Conservation (phyloP, 2,113 vertebrate genomes). For the Eurystomus gularis region DNA sequence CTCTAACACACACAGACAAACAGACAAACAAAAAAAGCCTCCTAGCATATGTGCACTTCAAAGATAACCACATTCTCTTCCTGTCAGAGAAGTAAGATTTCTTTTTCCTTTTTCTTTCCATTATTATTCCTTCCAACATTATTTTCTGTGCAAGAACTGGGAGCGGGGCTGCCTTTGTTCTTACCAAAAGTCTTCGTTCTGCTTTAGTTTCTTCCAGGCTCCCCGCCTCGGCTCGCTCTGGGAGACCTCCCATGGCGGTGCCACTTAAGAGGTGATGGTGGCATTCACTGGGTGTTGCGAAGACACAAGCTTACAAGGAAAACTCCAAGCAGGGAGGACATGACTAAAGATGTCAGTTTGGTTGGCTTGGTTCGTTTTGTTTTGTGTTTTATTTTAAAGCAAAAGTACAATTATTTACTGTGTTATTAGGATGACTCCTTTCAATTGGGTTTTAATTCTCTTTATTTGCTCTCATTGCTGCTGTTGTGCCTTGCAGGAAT, state of each 20-base stretch:
- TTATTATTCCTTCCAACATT: constrained; percentile 68
- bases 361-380: constrained; percentile 53
- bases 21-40: constrained; percentile 65
- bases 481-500: constrained; percentile 74
- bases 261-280: constrained; percentile 62
- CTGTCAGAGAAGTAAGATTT: constrained; percentile 41
- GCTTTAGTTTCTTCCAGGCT: constrained; percentile 65
- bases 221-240: constrained; percentile 62
- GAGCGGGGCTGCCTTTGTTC: constrained; percentile 64
- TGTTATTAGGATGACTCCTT: constrained; percentile 76
- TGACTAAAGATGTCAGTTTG: constrained; percentile 63
- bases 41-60: constrained; percentile 67
- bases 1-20: constrained; percentile 62
- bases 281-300: constrained; percentile 69
- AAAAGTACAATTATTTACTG: constrained; percentile 74
- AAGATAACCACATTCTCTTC: constrained; percentile 69
- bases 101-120: constrained; percentile 20
- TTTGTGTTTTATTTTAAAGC: constrained; percentile 71
- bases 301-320: constrained; percentile 73
- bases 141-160: constrained; percentile 58
- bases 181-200: constrained; percentile 71
- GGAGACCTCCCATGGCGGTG: constrained; percentile 66
- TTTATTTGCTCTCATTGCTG: constrained; percentile 77
- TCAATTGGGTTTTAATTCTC: constrained; percentile 69
- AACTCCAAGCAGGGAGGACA: constrained; percentile 73